Evolutionary conservation across 2,113 vertebrate species (phyloP).

Genomic region (Eidolon helvum): DNA sequence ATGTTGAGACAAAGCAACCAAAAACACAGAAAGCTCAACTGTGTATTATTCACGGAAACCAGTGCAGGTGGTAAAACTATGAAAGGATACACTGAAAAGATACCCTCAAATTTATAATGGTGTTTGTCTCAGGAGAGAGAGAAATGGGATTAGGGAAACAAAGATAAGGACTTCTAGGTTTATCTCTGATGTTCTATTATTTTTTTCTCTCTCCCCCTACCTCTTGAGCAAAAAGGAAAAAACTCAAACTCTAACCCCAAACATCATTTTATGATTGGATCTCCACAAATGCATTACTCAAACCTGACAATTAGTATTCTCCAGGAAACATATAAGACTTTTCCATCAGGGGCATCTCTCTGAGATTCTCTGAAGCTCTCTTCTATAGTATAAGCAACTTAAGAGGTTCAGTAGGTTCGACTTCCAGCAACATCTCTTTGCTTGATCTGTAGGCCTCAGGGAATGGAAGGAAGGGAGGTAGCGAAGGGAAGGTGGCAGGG

Average conservation of each 20-base stretch:
- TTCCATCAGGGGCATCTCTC: neutral
- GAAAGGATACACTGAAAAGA: neutral
- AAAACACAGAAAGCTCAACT: neutral
- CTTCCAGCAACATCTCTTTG: neutral
- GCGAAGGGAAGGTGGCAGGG: neutral
- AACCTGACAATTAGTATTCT: neutral
- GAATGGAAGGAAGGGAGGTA: neutral
- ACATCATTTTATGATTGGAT: neutral
- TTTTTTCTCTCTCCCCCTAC: neutral
- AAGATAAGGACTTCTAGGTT: neutral
- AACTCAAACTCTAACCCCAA: neutral
- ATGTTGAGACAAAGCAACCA: neutral
- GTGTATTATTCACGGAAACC: neutral
- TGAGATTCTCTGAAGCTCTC: neutral
- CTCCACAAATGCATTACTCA: neutral
- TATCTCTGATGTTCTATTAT: neutral
- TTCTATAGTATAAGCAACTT: neutral
- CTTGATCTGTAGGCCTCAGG: neutral
- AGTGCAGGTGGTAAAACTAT: neutral
- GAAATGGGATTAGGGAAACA: neutral
- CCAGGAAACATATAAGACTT: neutral
- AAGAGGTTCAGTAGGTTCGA: neutral
- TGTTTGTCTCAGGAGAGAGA: neutral
- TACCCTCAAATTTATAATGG: neutral
- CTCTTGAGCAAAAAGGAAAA: neutral